phyloP scores from a whole-genome alignment of 2,888 invertebrate genomes.

The Lamellibrachia satsuma region DNA sequence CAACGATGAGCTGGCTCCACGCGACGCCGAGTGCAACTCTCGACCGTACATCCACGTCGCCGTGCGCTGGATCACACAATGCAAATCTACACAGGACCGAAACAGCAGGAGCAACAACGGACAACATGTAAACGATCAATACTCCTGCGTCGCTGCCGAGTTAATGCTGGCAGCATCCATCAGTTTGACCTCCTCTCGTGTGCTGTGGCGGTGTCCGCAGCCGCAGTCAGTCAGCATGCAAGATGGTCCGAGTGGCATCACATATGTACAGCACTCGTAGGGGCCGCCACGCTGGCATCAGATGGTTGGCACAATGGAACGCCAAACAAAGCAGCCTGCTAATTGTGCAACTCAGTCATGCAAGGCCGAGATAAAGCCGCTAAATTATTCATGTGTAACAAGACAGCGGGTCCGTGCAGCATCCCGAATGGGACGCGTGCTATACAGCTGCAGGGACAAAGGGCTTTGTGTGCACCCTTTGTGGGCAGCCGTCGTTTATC shows the following conservation, averaged over 20 bases:
- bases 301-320: background rate
- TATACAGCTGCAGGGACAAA: constrained; percentile 8
- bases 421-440: background rate
- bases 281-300: background rate
- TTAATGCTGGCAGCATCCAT: background rate
- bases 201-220: background rate
- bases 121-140: constrained; percentile 17
- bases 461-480: constrained; percentile 6
- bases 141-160: background rate
- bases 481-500: background rate
- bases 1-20: constrained; percentile 10
- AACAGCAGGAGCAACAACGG: background rate
- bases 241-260: background rate
- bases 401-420: background rate
- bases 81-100: constrained; percentile 11
- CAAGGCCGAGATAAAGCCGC: background rate
- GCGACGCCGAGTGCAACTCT: background rate
- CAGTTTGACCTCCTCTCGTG: background rate
- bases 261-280: background rate
- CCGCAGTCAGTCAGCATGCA: background rate
- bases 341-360: constrained; percentile 1
- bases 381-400: constrained; percentile 17
- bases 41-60: constrained; percentile 3
- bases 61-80: background rate
- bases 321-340: constrained; percentile 1